These are phyloP conservation scores for Hippocampus barbouri DNA, from an alignment of 2,113 vertebrate genomes.

Conservation along the genomic window DNA sequence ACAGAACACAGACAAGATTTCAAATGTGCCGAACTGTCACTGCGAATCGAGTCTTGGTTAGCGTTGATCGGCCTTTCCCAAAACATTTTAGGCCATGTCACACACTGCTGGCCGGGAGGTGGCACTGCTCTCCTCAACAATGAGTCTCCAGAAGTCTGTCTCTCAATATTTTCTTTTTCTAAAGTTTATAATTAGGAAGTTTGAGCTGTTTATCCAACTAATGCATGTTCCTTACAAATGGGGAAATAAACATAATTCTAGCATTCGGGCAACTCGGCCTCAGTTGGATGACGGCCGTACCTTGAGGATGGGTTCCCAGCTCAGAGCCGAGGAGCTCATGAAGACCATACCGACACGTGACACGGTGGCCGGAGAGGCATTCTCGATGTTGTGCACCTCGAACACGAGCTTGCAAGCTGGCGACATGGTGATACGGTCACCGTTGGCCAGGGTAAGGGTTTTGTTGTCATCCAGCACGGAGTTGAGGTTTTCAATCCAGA, in stretches of 20 bases:
- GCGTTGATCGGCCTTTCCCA: not conserved
- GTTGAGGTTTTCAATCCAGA: slow-evolving; percentile 56
- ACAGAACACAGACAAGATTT: slow-evolving; percentile 25
- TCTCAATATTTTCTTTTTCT: too few relatives aligned
- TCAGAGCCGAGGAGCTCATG: slow-evolving; percentile 87
- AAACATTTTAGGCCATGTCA: not conserved
- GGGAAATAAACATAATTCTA: not conserved
- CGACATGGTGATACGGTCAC: slow-evolving; percentile 83
- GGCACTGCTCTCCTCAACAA: too few relatives aligned
- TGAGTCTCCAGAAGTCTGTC: too few relatives aligned
- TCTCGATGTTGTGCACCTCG: slow-evolving; percentile 89
- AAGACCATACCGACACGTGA: slow-evolving; percentile 91
- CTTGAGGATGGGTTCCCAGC: slow-evolving; percentile 84
- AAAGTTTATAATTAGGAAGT: too few relatives aligned
- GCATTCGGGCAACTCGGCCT: not conserved
- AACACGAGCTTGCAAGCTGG: slow-evolving; percentile 87
- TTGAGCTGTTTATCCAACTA: not conserved
- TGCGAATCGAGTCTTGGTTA: not conserved
- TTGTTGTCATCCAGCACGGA: slow-evolving; percentile 57
- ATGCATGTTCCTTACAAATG: too few relatives aligned
- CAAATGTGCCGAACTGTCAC: not conserved
- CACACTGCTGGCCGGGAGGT: not conserved
- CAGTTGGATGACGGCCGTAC: slow-evolving; percentile 56
- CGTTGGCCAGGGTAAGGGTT: slow-evolving; percentile 53
- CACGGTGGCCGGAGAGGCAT: slow-evolving; percentile 88